A percentile compares a stretch with the other conserved stretches of the same genome.
phyloP scores from a whole-genome alignment of 2,113 vertebrate species.

The Edolisoma coerulescens region DNA sequence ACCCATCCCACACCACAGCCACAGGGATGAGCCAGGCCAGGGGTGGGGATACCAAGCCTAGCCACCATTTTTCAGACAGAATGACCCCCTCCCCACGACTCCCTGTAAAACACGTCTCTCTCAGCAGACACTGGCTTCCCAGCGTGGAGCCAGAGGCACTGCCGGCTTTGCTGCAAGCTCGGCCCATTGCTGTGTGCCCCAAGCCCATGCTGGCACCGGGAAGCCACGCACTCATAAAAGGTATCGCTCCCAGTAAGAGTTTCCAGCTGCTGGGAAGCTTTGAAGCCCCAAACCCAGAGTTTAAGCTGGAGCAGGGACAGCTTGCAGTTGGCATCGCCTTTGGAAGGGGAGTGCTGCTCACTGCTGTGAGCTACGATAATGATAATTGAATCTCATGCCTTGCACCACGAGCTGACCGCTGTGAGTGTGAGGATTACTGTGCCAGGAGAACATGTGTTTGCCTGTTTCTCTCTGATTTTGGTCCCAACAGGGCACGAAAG shows the following conservation, averaged over 20 bases:
- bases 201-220: not conserved
- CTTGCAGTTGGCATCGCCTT: not conserved
- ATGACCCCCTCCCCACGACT: not conserved
- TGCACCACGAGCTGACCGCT: accelerated
- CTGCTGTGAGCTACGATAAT: not conserved
- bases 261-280: not conserved
- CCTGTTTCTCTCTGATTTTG: not conserved
- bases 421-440: accelerated
- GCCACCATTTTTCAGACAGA: not conserved
- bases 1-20: accelerated
- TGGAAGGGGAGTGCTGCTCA: not conserved
- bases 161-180: not conserved
- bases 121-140: not conserved
- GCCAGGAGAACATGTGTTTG: not conserved
- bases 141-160: accelerated
- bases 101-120: not conserved
- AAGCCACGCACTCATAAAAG: not conserved
- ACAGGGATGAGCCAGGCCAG: not conserved
- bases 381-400: not conserved
- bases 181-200: accelerated
- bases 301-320: not conserved
- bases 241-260: not conserved
- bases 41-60: not conserved
- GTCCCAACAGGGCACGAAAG: not conserved
- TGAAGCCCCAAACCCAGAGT: not conserved